Evolutionary conservation across 2,113 vertebrate species (phyloP).

Genomic region (Macquaria ambigua): DNA sequence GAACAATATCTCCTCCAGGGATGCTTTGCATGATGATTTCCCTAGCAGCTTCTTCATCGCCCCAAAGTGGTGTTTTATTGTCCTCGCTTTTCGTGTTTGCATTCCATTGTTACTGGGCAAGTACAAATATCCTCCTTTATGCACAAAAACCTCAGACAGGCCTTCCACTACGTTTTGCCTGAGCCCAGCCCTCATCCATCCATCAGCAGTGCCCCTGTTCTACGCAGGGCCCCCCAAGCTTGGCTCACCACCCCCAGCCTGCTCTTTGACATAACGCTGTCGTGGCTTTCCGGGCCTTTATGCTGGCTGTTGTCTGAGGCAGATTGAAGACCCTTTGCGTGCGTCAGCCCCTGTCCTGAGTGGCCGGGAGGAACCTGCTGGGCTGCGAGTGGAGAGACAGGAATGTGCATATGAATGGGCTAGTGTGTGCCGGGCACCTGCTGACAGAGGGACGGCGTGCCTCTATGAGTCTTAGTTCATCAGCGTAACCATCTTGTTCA

Average conservation of each 20-base stretch:
- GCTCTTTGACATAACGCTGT: slow-evolving; percentile 74
- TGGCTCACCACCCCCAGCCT: slow-evolving; percentile 61
- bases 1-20: slow-evolving; percentile 73
- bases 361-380: slow-evolving; percentile 78
- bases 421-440: slow-evolving; percentile 79
- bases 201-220: slow-evolving; percentile 74
- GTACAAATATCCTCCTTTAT: slow-evolving; percentile 83
- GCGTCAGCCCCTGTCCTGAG: slow-evolving; percentile 77
- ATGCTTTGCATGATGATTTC: slow-evolving; percentile 86
- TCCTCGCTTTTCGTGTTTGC: slow-evolving; percentile 74
- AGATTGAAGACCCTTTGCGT: slow-evolving; percentile 82
- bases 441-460: slow-evolving; percentile 73
- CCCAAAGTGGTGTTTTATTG: slow-evolving; percentile 78
- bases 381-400: slow-evolving; percentile 76
- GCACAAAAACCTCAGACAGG: slow-evolving; percentile 55
- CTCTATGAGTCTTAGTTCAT: slow-evolving; percentile 72
- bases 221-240: slow-evolving; percentile 61
- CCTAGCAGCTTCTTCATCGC: slow-evolving; percentile 80
- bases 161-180: slow-evolving; percentile 53
- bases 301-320: slow-evolving; percentile 79
- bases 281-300: slow-evolving; percentile 83
- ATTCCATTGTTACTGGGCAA: slow-evolving; percentile 78
- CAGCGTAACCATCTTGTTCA: slow-evolving; percentile 76
- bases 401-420: slow-evolving; percentile 82
- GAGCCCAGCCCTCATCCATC: slow-evolving; percentile 79